A percentile compares a stretch with the other conserved stretches of the same genome.
Evolutionary conservation across 2,113 vertebrate genomes (phyloP).

Genomic region (Channa argus): DNA sequence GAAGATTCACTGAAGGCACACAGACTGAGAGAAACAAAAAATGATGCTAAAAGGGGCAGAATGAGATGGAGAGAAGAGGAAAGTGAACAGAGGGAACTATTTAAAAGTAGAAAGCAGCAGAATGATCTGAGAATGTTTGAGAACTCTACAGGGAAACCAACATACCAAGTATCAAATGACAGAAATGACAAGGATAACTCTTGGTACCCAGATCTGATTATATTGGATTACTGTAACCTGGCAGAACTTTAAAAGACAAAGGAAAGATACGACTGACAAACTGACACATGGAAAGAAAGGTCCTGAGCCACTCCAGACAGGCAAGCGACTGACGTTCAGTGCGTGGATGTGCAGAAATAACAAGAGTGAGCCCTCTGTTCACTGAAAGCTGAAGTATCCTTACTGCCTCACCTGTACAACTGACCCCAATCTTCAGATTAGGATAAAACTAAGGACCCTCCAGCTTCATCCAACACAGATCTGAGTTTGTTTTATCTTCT

Average conservation of each 20-base stretch:
- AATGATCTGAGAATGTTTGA: constrained; percentile 21
- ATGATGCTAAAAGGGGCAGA: constrained; percentile 32
- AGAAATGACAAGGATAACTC: constrained; percentile 26
- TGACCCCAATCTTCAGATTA: constrained; percentile 16
- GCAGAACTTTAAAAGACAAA: constrained; percentile 18
- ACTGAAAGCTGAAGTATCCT: constrained; percentile 16
- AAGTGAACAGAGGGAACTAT: constrained; percentile 8
- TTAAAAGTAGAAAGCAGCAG: neutral
- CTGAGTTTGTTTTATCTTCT: neutral
- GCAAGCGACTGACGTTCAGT: neutral
- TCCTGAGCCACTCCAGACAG: constrained; percentile 2
- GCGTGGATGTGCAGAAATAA: constrained; percentile 18
- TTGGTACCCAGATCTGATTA: constrained; percentile 22
- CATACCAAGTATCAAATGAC: neutral
- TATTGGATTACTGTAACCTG: constrained; percentile 15
- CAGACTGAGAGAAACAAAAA: constrained; percentile 14
- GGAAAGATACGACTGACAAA: neutral
- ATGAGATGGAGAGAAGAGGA: constrained; percentile 26
- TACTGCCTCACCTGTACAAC: constrained; percentile 9
- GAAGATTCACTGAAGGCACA: constrained; percentile 18
- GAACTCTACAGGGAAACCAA: constrained; percentile 2
- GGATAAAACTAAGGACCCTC: constrained; percentile 1
- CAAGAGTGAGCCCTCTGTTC: neutral
- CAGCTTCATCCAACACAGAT: neutral
- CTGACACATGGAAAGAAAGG: constrained; percentile 8